phyloP scores from a whole-genome alignment of 2,888 invertebrate species.

The Phaedon cochleariae region DNA sequence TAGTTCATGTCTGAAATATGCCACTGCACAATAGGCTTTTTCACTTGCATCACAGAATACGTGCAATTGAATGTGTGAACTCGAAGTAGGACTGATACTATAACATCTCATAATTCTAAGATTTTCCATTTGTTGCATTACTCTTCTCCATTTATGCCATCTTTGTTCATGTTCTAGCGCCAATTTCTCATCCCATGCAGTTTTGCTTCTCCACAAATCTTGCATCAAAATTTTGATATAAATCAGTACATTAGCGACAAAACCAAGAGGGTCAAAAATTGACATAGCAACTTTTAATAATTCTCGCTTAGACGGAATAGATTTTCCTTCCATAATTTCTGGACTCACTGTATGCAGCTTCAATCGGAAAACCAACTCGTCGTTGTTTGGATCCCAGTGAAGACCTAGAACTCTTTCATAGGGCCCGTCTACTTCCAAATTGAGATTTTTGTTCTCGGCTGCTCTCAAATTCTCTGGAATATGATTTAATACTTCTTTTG shows the following conservation, averaged over 20 bases:
- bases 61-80: conserved; percentile 8
- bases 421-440: not conserved
- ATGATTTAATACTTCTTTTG: not conserved
- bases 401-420: conserved; percentile 15
- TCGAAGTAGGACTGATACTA: not conserved
- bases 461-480: not conserved
- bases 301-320: not conserved
- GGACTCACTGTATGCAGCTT: not conserved
- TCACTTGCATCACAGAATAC: conserved; percentile 19
- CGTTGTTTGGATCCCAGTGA: not conserved
- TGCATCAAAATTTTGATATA: not conserved
- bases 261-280: conserved; percentile 1
- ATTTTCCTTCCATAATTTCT: not conserved
- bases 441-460: not conserved
- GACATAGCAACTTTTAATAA: not conserved
- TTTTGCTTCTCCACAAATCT: not conserved
- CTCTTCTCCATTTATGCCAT: not conserved
- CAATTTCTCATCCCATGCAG: not conserved
- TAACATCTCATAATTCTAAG: not conserved
- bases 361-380: not conserved
- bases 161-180: not conserved
- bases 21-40: conserved; percentile 15
- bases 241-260: not conserved
- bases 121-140: not conserved
- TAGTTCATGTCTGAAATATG: conserved; percentile 2